These are phyloP conservation scores for Hetaerina americana DNA, from an alignment of 1,140 invertebrate species.

Conservation along the genomic window DNA sequence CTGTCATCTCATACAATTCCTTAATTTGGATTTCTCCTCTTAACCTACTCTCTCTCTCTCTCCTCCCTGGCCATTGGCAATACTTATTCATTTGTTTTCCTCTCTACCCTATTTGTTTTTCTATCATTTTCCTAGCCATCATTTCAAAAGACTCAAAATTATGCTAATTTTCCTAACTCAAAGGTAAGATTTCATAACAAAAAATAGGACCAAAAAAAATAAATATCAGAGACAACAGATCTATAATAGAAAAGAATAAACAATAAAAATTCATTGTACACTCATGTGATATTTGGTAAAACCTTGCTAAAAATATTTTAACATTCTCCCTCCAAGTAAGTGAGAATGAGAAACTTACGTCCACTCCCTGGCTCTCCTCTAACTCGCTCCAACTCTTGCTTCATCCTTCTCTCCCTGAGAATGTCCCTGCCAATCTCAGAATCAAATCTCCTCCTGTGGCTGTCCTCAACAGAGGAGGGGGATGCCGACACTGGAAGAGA, in stretches of 20 bases:
- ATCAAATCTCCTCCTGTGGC: conserved; percentile 33
- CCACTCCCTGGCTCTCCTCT: conserved; percentile 13
- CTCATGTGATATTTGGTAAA: not conserved
- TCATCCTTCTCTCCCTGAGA: conserved; percentile 34
- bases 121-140: not conserved
- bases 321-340: too few relatives aligned
- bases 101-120: too few relatives aligned
- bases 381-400: conserved; percentile 32
- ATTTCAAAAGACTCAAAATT: not conserved
- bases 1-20: too few relatives aligned
- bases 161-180: not conserved
- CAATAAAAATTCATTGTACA: not conserved
- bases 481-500: not conserved
- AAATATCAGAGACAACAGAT: too few relatives aligned
- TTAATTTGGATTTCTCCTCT: too few relatives aligned
- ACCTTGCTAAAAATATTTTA: too few relatives aligned
- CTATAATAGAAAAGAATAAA: not conserved
- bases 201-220: not conserved
- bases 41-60: too few relatives aligned
- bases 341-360: not conserved
- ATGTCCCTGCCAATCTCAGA: conserved; percentile 40
- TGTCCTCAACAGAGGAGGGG: not conserved
- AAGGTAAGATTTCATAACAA: not conserved
- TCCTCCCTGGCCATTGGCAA: too few relatives aligned
- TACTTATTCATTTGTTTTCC: too few relatives aligned